Conservation (phyloP, 2,888 invertebrate genomes). For the Teinopalpus imperialis region DNA sequence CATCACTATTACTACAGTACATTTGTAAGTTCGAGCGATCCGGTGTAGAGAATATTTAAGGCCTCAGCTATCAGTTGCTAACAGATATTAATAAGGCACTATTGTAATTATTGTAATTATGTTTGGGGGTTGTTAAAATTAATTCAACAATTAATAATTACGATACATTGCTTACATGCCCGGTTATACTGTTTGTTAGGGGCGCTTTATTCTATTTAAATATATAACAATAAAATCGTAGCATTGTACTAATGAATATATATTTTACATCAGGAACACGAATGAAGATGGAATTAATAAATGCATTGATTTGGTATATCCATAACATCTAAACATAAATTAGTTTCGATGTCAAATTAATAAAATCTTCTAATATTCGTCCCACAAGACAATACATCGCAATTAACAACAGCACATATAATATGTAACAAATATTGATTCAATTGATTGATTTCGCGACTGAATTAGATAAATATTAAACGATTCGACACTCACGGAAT, state of each 20-base stretch:
- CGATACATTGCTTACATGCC: too few species aligned
- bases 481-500: not conserved
- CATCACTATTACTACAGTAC: not conserved
- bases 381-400: too few species aligned
- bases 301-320: slow-evolving; percentile 15
- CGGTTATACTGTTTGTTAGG: not conserved
- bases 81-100: slow-evolving; percentile 17
- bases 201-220: too few species aligned
- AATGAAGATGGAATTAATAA: slow-evolving; percentile 14
- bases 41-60: not conserved
- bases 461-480: not conserved
- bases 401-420: not conserved
- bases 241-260: not conserved
- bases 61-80: slow-evolving; percentile 1
- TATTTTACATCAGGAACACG: slow-evolving; percentile 3
- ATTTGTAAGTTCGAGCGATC: not conserved
- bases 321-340: slow-evolving; percentile 2
- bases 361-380: too few species aligned
- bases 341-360: slow-evolving; percentile 1
- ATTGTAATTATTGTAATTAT: too few species aligned
- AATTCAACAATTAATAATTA: too few species aligned
- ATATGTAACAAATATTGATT: slow-evolving; percentile 17
- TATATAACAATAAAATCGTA: not conserved
- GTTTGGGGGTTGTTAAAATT: too few species aligned
- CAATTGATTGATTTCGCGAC: slow-evolving; percentile 1